Base-by-base conservation (phyloP, 2,113 vertebrate species). In the Apodemus sylvaticus region DNA sequence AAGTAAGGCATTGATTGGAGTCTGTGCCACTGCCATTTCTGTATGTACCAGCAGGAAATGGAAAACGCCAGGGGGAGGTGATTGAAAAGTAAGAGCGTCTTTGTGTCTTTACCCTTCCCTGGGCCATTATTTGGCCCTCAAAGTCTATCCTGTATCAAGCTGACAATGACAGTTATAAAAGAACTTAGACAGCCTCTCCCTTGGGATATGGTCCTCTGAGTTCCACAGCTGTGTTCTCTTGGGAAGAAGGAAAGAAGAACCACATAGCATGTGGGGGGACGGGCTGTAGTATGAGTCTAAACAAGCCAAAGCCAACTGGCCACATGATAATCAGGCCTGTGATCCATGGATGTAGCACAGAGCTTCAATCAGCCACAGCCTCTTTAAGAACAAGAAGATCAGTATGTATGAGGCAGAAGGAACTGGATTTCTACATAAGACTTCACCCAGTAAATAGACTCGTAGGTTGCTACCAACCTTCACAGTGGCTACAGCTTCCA, bases 401-500 rank as follows among this genome's bases (percentile, higher is more conserved):
- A 39, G 26, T 68, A 3, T 17, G 14, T 3, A 8, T 19, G 70
- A 60, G 64, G 48, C 42, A 62, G 60, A 64, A 36, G 39, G 31
- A 64, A 64, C 42, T 78, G 82, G 48, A 34, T 13, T 10, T 39
- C 90, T 34, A 6, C 51, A 39, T 17, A 36, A 58, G n/a, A 73
- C 55, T 31, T 73, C 70, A 76, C 74, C 53, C 22, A 3, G 74
- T 24, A 5, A 34, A 29, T 36, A 36, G n/a, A n/a, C 20, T 9
- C 0, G 0, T 2, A 17, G 60, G 97, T 76, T 31, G 90, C 94
- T 96, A 42, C 53, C 74, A 22, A 86, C 66, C 39, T 71, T 97
- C 83, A 66, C 34, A 48, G 66, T 95, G 76, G 89, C 96, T 64
- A 83, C 89, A 42, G 97, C n/a, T 91, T 93, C 78, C 90, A 83